A percentile compares a stretch with the other conserved stretches of the same genome.
These are phyloP conservation scores for Lamellibrachia luymesi DNA, from an alignment of 1,140 invertebrate species.

Conservation along the genomic window DNA sequence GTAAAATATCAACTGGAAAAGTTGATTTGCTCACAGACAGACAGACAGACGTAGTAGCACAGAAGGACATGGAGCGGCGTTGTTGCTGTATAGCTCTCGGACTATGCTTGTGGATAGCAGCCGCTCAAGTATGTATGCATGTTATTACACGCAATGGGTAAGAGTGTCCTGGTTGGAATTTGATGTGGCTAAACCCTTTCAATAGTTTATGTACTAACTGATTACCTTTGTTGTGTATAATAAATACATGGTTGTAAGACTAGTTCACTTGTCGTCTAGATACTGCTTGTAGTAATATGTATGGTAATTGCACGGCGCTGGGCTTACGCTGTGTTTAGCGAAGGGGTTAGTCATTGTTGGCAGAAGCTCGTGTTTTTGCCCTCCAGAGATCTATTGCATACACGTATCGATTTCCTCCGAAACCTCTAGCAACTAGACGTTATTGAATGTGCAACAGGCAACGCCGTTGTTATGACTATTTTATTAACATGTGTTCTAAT, in stretches of 20 bases:
- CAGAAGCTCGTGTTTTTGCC: too few species aligned
- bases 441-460: not conserved
- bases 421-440: not conserved
- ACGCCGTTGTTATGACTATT: not conserved
- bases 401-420: not conserved
- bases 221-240: not conserved
- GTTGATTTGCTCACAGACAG: not conserved
- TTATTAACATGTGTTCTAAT: not conserved
- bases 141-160: not conserved
- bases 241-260: not conserved
- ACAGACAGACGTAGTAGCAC: not conserved
- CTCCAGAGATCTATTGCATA: not conserved
- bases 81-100: not conserved
- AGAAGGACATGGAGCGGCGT: not conserved
- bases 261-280: not conserved
- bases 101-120: not conserved
- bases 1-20: not conserved
- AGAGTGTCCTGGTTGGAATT: not conserved
- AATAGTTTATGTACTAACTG: not conserved
- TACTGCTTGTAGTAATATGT: too few species aligned
- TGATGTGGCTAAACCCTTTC: not conserved
- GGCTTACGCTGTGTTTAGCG: too few species aligned
- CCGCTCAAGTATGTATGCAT: not conserved
- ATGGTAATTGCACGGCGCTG: too few species aligned
- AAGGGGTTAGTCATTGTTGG: too few species aligned